A percentile compares a stretch with the other conserved stretches of the same genome.
Conservation (phyloP, 2,113 vertebrate species). For the Chloebia gouldiae region DNA sequence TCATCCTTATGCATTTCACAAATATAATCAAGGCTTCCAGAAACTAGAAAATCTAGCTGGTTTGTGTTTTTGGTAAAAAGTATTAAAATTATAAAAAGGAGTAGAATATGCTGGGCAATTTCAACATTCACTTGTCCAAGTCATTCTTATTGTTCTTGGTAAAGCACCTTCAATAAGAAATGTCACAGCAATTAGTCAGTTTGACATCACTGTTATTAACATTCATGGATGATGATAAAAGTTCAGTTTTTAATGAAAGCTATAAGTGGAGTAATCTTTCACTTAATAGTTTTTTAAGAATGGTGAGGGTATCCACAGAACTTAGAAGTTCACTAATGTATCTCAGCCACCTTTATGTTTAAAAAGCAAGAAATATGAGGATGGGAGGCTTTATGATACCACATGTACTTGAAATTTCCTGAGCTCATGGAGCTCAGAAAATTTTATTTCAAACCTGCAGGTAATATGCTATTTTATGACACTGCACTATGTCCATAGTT, state of each 20-base stretch:
- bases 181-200: background rate
- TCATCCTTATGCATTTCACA: conserved; percentile 34
- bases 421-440: background rate
- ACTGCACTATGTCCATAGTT: background rate
- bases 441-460: background rate
- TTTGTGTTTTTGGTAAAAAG: background rate
- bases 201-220: background rate
- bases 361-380: conserved; percentile 18
- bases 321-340: conserved; percentile 13
- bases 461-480: background rate
- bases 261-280: background rate
- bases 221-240: background rate
- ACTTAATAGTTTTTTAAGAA: conserved; percentile 33
- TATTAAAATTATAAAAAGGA: background rate
- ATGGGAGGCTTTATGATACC: background rate
- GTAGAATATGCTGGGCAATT: background rate
- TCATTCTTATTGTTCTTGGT: background rate
- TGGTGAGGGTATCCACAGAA: conserved; percentile 10
- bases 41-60: background rate
- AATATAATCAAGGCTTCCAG: conserved; percentile 22
- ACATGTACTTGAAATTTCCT: background rate
- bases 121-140: background rate
- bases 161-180: background rate
- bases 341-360: conserved; percentile 1
- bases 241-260: background rate